Conservation (phyloP, 2,888 invertebrate species). For the Stenchaetothrips biformis region DNA sequence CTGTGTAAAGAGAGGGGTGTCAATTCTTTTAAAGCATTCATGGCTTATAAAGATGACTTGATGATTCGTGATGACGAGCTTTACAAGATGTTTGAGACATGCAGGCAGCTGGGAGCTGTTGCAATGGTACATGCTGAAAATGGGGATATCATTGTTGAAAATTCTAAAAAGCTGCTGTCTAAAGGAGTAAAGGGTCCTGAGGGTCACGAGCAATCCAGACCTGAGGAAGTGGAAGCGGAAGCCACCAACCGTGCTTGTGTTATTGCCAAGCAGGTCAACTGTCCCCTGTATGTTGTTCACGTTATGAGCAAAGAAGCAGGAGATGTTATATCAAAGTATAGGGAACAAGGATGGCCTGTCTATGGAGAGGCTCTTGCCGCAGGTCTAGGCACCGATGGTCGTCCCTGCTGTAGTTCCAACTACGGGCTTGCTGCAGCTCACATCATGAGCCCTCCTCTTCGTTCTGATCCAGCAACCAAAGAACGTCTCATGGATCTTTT, state of each 20-base stretch:
- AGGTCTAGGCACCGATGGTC: constrained; percentile 67
- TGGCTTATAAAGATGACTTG: constrained; percentile 88
- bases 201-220: constrained; percentile 87
- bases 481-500: constrained; percentile 77
- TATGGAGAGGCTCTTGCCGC: constrained; percentile 93
- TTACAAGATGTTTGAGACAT: constrained; percentile 76
- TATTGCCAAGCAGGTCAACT: constrained; percentile 87
- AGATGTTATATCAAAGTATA: constrained; percentile 66
- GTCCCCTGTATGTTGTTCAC: constrained; percentile 92
- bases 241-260: constrained; percentile 92
- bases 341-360: constrained; percentile 58
- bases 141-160: constrained; percentile 85
- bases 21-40: constrained; percentile 97
- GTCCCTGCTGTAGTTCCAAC: constrained; percentile 65
- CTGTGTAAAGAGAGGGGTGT: constrained; percentile 77
- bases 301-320: constrained; percentile 93
- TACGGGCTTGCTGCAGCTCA: constrained; percentile 83
- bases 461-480: constrained; percentile 86
- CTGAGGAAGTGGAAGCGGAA: constrained; percentile 95
- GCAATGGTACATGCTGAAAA: constrained; percentile 97
- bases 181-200: constrained; percentile 92
- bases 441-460: constrained; percentile 89
- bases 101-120: constrained; percentile 78
- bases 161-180: constrained; percentile 76
- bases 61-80: constrained; percentile 90